Conservation (phyloP, 35 echinoderm and acorn worm genomes). For the Ophioderma brevispina region DNA sequence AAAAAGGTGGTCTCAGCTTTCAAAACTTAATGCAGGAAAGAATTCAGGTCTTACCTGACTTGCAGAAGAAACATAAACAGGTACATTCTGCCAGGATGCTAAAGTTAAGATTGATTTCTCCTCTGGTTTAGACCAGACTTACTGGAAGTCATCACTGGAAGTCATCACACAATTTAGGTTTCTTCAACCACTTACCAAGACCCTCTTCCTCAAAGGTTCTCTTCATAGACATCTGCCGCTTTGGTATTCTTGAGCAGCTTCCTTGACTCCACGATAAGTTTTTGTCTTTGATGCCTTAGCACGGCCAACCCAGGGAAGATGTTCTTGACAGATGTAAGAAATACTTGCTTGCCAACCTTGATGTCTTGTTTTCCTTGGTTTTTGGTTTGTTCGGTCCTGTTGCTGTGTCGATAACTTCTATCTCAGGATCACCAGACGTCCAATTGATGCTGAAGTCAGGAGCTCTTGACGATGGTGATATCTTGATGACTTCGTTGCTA, state of each 20-base stretch:
- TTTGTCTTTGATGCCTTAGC: not conserved
- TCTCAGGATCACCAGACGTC: slow-evolving; percentile 37
- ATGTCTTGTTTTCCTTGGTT: slow-evolving; percentile 57
- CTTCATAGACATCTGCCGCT: not conserved
- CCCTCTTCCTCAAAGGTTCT: slow-evolving; percentile 22
- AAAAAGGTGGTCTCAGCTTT: no score
- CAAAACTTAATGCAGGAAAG: no score
- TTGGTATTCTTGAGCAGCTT: slow-evolving; percentile 11
- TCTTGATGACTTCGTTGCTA: slow-evolving; percentile 24
- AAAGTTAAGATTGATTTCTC: no score
- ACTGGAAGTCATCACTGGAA: not conserved
- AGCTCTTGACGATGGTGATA: slow-evolving; percentile 74
- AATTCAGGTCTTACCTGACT: no score
- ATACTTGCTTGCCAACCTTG: slow-evolving; percentile 62
- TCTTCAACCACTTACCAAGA: slow-evolving; percentile 14
- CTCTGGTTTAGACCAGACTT: no score
- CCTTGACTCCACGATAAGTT: not conserved
- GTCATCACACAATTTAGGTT: slow-evolving; percentile 28
- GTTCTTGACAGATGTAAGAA: slow-evolving; percentile 64
- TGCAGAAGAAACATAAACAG: no score
- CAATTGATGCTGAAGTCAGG: slow-evolving; percentile 96
- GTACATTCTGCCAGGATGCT: no score
- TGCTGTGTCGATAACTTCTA: slow-evolving; percentile 90
- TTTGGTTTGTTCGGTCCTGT: no score
- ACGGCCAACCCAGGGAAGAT: not conserved